Conservation (phyloP, 2,888 invertebrate genomes). For the Serrognathus titanus region DNA sequence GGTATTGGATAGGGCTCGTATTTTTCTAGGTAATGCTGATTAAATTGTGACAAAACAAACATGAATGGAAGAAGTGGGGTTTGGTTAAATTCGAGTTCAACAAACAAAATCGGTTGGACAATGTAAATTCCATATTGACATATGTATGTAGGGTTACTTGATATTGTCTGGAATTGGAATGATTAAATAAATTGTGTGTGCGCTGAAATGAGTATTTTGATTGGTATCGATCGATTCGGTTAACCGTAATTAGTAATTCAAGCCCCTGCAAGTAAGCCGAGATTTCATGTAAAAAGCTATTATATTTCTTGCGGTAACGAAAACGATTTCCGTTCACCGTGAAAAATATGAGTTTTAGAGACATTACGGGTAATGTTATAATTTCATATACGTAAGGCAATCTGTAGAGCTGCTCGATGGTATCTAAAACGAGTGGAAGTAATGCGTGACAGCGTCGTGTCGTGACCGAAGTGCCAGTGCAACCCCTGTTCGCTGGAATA, state of each 20-base stretch:
- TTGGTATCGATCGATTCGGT: background rate
- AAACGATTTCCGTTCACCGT: constrained; percentile 1
- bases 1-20: no score
- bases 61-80: no score
- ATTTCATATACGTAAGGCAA: constrained; percentile 1
- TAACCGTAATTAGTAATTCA: background rate
- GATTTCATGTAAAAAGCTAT: constrained; percentile 3
- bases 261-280: background rate
- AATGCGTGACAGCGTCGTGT: constrained; percentile 16
- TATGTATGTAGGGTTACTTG: background rate
- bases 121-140: background rate
- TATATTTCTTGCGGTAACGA: background rate
- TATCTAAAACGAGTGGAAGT: background rate
- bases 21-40: no score
- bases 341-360: background rate
- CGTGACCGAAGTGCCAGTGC: constrained; percentile 24
- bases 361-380: constrained; percentile 5
- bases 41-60: no score
- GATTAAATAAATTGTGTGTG: background rate
- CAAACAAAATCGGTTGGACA: no score
- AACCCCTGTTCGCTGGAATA: constrained; percentile 14
- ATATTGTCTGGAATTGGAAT: background rate
- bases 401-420: background rate
- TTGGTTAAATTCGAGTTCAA: no score
- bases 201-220: background rate